These are phyloP conservation scores for Sisor rabdophorus DNA, from an alignment of 2,113 vertebrate species.

Conservation along the genomic window DNA sequence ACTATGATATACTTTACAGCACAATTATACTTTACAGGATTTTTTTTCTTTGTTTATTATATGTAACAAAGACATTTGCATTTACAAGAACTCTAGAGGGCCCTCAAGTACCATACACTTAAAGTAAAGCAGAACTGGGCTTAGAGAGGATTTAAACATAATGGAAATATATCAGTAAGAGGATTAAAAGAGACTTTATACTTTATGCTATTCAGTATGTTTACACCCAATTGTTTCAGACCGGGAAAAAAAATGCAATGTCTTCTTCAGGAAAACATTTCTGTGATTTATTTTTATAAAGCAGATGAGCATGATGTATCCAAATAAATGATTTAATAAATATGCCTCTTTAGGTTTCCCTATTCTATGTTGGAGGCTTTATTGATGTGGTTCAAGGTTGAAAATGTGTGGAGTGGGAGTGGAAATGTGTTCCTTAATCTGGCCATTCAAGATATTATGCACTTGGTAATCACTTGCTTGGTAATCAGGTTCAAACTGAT, in stretches of 20 bases:
- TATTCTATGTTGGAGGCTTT: not conserved
- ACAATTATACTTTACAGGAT: no score
- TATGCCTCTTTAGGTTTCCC: not conserved
- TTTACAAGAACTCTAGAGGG: constrained; percentile 11
- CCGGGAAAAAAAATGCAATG: not conserved
- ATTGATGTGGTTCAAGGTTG: not conserved
- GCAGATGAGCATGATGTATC: not conserved
- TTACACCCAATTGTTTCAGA: not conserved
- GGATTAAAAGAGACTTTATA: not conserved
- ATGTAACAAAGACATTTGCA: not conserved
- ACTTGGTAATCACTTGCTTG: constrained; percentile 24
- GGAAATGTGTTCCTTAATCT: not conserved
- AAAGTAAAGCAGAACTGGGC: not conserved
- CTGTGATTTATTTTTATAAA: not conserved
- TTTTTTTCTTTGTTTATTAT: no score
- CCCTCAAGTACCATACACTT: not conserved
- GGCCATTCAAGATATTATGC: constrained; percentile 27
- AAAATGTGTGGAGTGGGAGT: not conserved
- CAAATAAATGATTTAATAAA: not conserved
- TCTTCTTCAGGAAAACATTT: not conserved
- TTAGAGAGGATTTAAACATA: not conserved
- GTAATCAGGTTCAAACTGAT: constrained; percentile 26
- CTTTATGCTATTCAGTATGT: not conserved
- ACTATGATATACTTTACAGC: no score
- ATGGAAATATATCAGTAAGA: constrained; percentile 1